A percentile compares a stretch with the other conserved stretches of the same genome.
Evolutionary conservation across 2,888 invertebrate species (phyloP).

Genomic region (Saturnia pavonia): DNA sequence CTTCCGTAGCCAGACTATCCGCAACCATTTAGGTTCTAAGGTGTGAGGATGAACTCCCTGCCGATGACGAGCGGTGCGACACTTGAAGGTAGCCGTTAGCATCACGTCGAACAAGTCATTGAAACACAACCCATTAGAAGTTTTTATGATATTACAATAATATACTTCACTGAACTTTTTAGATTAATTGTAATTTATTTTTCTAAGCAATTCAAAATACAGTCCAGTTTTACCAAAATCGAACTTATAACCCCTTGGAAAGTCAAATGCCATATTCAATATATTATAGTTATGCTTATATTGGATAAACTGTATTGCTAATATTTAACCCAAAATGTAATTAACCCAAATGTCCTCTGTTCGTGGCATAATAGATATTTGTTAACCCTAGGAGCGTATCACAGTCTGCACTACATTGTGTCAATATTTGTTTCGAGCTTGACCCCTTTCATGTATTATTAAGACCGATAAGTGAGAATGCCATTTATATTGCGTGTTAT

Average conservation of each 20-base stretch:
- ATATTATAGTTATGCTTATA: neutral
- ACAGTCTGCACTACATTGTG: slow-evolving; percentile 17
- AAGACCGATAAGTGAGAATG: slow-evolving; percentile 46
- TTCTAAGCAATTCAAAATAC: neutral
- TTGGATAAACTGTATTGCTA: neutral
- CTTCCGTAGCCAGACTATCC: too few relatives aligned
- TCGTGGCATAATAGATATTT: neutral
- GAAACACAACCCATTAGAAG: too few relatives aligned
- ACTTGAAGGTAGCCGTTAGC: too few relatives aligned
- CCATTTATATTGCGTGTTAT: slow-evolving; percentile 1
- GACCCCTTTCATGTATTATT: slow-evolving; percentile 48
- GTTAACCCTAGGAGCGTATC: slow-evolving; percentile 7
- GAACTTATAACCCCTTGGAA: neutral
- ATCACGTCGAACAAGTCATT: too few relatives aligned
- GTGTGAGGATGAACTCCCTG: too few relatives aligned
- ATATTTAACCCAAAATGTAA: neutral
- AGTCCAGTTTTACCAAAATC: neutral
- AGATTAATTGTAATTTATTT: neutral
- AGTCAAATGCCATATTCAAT: neutral
- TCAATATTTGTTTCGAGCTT: slow-evolving; percentile 39
- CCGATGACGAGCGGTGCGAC: too few relatives aligned
- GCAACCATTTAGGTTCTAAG: too few relatives aligned
- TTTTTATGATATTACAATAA: too few relatives aligned
- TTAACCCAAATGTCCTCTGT: neutral
- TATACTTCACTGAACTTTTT: neutral